phyloP scores from a whole-genome alignment of 92 coral and sea anemone genomes.

The Chrysogorgia sp. region DNA sequence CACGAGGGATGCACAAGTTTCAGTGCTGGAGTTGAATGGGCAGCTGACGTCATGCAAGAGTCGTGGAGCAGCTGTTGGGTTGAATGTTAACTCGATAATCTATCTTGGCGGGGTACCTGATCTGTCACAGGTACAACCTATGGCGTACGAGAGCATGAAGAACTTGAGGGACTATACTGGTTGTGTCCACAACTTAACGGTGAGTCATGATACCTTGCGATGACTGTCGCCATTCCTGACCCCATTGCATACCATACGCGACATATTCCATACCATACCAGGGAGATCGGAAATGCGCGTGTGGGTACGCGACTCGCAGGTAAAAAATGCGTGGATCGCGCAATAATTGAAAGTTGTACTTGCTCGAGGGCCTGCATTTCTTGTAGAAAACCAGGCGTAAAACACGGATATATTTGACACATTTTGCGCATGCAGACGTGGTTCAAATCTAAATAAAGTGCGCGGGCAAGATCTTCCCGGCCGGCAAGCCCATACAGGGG shows the following conservation, averaged over 20 bases:
- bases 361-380: neutral
- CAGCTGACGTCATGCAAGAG: conserved; percentile 49
- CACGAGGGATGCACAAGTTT: conserved; percentile 51
- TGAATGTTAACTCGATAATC: conserved; percentile 75
- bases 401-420: too few species aligned
- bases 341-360: neutral
- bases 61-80: conserved; percentile 67
- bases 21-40: conserved; percentile 59
- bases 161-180: conserved; percentile 77
- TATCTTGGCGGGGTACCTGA: conserved; percentile 92
- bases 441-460: too few species aligned
- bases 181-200: conserved; percentile 71
- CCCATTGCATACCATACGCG: too few species aligned
- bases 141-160: conserved; percentile 59
- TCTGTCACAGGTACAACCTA: conserved; percentile 66
- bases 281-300: too few species aligned
- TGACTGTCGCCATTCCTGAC: too few species aligned
- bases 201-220: conserved; percentile 22
- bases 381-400: too few species aligned
- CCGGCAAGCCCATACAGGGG: neutral
- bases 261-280: too few species aligned
- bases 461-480: too few species aligned
- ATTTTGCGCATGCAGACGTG: too few species aligned
- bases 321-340: too few species aligned
- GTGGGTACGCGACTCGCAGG: too few species aligned